Base-by-base conservation (phyloP, 2,113 vertebrate species). In the Phyllostomus discolor region DNA sequence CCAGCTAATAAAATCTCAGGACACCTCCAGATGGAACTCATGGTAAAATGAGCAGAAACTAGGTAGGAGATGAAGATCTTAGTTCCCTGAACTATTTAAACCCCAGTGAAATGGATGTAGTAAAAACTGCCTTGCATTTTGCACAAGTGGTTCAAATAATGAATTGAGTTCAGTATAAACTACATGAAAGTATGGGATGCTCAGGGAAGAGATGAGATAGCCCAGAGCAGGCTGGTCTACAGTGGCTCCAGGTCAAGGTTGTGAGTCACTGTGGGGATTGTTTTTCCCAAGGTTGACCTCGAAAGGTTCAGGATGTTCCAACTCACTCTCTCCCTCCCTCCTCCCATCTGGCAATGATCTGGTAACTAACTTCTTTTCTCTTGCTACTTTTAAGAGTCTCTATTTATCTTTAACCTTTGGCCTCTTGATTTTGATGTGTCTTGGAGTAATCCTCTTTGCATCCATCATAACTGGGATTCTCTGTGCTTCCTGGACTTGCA, bases 141-240 rank as follows among this genome's bases (percentile, higher is more conserved):
- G 17, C 38, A 70, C 1, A 46, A 1, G 59, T 26, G 22, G 19
- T 59, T 26, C 35, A n/a, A 43, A 84, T 35, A 46, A 70, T 48
- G 22, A 64, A 52, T 1, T 31, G 24, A 88, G 7, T 14, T 83
- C 26, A 59, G 17, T 38, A 28, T 24, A 64, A 90, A 75, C 26
- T 31, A 59, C 7, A 1, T 66, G 26, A 89, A 59, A 85, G 35
- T 31, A 31, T 66, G 76, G 46, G 82, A 16, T 19, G 8, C n/a
- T 69, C n/a, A 19, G 3, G 9, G 9, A 64, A 17, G 5, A 52
- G 26, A 14, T n/a, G 35, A 94, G 33, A 7, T 11, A 33, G 19
- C 22, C 28, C 4, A 38, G 15, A 41, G 24, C 0, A 0, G 22
- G 24, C n/a, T 10, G 6, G 7, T 16, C 62, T 72, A 16, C 4